Percentiles rank a stretch among this genome's conserved stretches.
Evolutionary conservation across 2,113 vertebrate species (phyloP).

Genomic region (Chaetodon auriga): DNA sequence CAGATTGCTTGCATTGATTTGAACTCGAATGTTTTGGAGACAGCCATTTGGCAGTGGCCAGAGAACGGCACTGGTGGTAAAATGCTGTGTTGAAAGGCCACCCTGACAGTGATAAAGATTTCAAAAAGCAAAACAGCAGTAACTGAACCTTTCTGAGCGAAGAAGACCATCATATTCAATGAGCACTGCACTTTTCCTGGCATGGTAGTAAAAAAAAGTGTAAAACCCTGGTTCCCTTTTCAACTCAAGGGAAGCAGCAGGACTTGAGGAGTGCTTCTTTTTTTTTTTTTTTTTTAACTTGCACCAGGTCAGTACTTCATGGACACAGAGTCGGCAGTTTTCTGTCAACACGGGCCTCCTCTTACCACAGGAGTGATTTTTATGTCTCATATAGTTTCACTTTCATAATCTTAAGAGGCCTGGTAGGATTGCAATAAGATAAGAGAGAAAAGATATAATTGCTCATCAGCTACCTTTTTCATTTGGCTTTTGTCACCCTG

Average conservation of each 20-base stretch:
- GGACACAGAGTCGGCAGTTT: not conserved
- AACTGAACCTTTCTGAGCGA: slow-evolving; percentile 25
- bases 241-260: not conserved
- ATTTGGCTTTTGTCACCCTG: not conserved
- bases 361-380: no score
- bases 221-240: not conserved
- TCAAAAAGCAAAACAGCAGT: slow-evolving; percentile 44
- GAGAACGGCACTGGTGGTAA: slow-evolving; percentile 29
- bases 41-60: slow-evolving; percentile 37
- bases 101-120: slow-evolving; percentile 59
- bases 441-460: no score
- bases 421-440: not conserved
- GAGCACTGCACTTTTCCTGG: slow-evolving; percentile 1
- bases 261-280: no score
- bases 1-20: slow-evolving; percentile 73
- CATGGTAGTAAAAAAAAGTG: not conserved
- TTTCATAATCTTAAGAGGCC: not conserved
- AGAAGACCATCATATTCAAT: slow-evolving; percentile 18
- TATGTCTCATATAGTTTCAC: not conserved
- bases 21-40: slow-evolving; percentile 47
- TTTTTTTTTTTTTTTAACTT: not conserved
- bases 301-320: not conserved
- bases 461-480: no score
- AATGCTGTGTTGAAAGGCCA: slow-evolving; percentile 64
- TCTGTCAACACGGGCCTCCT: no score